Base-by-base conservation (phyloP, 2,888 invertebrate species). In the Malthinus seriepunctatus region DNA sequence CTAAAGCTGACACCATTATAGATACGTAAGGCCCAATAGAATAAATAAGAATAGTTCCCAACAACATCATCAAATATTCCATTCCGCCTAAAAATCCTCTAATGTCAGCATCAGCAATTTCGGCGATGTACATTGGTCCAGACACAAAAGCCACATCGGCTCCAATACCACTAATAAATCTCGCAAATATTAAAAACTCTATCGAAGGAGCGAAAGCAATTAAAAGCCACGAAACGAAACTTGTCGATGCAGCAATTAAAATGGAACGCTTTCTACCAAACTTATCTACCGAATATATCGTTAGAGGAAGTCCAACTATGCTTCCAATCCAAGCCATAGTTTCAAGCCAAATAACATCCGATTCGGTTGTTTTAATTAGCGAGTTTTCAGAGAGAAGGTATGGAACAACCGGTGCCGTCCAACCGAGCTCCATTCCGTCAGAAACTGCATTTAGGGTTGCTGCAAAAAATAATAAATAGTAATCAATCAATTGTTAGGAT, bases 351-450 rank as follows among this genome's bases (percentile, higher is more conserved):
- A 23, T 23, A 5, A 23, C 71, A 49, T 69, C 69, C 10, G 55
- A 47, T 44, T 68, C 67, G 15, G 48, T 35, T 37, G 75, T 74
- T 53, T 58, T 52, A 3, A 76, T 70, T 10, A 76, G 75, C 6
- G 68, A 67, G 31, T 71, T 65, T 31, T 66, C 64, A 8, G 67
- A 63, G 49, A 71, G 56, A 4, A 77, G 69, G n/a, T 75, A 68
- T 9, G 76, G 76, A 10, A 76, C 69, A 15, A 74, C 69, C 8
- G 76, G 76, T 4, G 76, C 71, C 5, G 76, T 71, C 76, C 77
- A 77, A 11, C 76, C 78, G 46, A 78, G 78, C 60, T 77, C 76
- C 73, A 78, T 77, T 9, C 78, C 78, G 69, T 76, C 77, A 1
- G 75, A 75, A 14, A 77, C 71, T 1, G 76, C 76, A 51, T 73